These are phyloP conservation scores for Brachionus asplanchnoidis DNA, from an alignment of 1,140 invertebrate species.

Conservation along the genomic window DNA sequence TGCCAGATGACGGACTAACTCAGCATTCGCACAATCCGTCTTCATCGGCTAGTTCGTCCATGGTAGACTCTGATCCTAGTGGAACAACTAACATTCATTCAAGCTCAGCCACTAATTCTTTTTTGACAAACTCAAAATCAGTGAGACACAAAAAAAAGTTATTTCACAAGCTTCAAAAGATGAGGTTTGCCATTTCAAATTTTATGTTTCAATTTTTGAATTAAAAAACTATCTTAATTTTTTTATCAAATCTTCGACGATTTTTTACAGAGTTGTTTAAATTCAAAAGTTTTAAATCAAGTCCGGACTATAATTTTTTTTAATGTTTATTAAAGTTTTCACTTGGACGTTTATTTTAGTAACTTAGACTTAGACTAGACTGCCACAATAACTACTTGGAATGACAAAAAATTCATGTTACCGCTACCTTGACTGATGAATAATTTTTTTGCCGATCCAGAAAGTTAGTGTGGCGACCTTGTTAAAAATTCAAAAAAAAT, in stretches of 20 bases:
- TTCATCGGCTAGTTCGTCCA: background rate
- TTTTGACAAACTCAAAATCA: slow-evolving; percentile 46
- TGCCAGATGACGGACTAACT: slow-evolving; percentile 87
- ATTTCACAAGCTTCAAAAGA: slow-evolving; percentile 40
- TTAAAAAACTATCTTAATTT: too few species aligned
- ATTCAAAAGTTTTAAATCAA: too few species aligned
- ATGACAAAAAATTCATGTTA: too few species aligned
- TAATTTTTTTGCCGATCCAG: background rate
- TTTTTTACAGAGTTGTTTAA: too few species aligned
- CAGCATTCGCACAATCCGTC: slow-evolving; percentile 43
- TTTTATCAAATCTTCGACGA: too few species aligned
- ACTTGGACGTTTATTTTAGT: too few species aligned
- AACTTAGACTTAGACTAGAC: too few species aligned
- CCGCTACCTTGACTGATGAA: too few species aligned
- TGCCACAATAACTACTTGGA: too few species aligned
- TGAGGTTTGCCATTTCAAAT: slow-evolving; percentile 8
- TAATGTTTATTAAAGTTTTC: too few species aligned
- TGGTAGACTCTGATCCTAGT: slow-evolving; percentile 44
- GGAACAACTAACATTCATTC: slow-evolving; percentile 66
- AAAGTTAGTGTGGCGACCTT: background rate
- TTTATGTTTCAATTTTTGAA: too few species aligned
- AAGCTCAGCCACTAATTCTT: slow-evolving; percentile 81
- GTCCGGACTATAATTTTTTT: too few species aligned
- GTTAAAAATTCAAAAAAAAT: background rate
- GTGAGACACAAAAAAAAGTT: slow-evolving; percentile 44